Base-by-base conservation (phyloP, 2,113 vertebrate species). In the Corythoichthys intestinalis region DNA sequence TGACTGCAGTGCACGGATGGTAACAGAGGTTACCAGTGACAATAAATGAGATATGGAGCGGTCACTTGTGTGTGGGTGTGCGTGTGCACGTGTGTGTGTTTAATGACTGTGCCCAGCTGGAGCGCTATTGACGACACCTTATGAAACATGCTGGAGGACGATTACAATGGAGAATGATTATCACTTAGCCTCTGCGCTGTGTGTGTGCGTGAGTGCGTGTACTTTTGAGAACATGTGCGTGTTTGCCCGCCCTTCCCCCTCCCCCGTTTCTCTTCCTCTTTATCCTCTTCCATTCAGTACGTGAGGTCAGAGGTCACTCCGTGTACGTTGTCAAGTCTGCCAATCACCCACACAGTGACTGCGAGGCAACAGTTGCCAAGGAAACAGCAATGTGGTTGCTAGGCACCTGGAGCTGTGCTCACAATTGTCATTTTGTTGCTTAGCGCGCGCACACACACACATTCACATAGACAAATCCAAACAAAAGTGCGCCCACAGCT, bases 351-450 rank as follows among this genome's bases (percentile, higher is more conserved):
- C 76, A 92, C 89, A 87, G 87, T 86, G 79, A 89, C 77, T 88
- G 84, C 84, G 28, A 85, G 87, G 93, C 89, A 94, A 94, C 92
- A 69, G 89, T 92, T 92, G 85, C 89, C 91, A 84, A 67, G 90
- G 90, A 88, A 92, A 91, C 91, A 83, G 89, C 81, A 73, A 90
- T 90, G 88, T 60, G 80, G 91, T 92, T 91, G 90, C 90, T 92
- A 91, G 87, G 90, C 89, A 92, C 90, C 91, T 88, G 87, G 91
- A 91, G 85, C 90, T 89, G 89, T 89, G 84, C 87, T 88, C 87
- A 90, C 86, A 90, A 91, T 89, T 86, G 85, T 89, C 83, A 88
- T 92, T 90, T 90, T 89, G 89, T 90, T 88, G 83, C 85, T 91
- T 88, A 76, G 87, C 20, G 83, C 85, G 78, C 84, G 35, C 79